These are phyloP conservation scores for Eubasilissa regina DNA, from an alignment of 1,140 invertebrate species.

Conservation along the genomic window DNA sequence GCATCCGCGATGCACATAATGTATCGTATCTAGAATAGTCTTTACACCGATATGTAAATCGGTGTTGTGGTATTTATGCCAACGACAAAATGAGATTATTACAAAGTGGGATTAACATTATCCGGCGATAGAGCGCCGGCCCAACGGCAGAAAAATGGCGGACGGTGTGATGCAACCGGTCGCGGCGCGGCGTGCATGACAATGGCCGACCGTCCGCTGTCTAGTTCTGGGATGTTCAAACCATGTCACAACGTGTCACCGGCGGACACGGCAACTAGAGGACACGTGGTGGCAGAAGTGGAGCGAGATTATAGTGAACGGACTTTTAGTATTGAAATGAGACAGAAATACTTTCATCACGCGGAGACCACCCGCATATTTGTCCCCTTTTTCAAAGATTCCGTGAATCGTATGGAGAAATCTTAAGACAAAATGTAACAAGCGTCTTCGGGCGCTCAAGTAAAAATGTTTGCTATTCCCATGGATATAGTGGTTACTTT, in stretches of 20 bases:
- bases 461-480: too few species aligned
- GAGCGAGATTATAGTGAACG: background rate
- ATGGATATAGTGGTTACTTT: too few species aligned
- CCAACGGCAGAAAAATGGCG: conserved; percentile 27
- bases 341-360: too few species aligned
- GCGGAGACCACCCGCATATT: too few species aligned
- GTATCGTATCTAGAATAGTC: background rate
- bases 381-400: too few species aligned
- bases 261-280: background rate
- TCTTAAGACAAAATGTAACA: too few species aligned
- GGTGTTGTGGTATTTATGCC: conserved; percentile 36
- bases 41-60: conserved; percentile 25
- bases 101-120: conserved; percentile 38
- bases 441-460: too few species aligned
- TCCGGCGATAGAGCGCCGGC: conserved; percentile 20
- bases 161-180: conserved; percentile 34
- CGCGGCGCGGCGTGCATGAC: background rate
- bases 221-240: conserved; percentile 37
- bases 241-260: background rate
- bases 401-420: too few species aligned
- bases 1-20: too few species aligned
- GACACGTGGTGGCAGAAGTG: background rate
- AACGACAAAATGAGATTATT: conserved; percentile 41
- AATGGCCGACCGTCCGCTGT: background rate
- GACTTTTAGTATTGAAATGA: too few species aligned